These are phyloP conservation scores for Sebastiscus tertius DNA, from an alignment of 2,797 vertebrate genomes.

Conservation along the genomic window DNA sequence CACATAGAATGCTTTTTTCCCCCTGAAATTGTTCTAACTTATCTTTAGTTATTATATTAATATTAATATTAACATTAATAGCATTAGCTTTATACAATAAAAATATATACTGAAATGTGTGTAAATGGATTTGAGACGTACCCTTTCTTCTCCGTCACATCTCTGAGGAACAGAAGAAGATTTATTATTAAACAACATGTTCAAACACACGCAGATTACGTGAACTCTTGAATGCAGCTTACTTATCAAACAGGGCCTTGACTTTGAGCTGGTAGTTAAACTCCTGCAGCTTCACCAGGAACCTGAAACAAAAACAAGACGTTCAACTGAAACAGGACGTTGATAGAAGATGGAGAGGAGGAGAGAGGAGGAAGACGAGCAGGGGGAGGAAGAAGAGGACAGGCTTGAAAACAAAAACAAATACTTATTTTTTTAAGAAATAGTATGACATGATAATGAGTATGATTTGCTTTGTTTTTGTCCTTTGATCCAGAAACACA, in stretches of 20 bases:
- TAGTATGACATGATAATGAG: too few species aligned
- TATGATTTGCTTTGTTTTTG: too few species aligned
- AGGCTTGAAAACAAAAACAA: too few species aligned
- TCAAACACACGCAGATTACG: neutral
- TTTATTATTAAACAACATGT: neutral
- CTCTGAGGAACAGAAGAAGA: slow-evolving; percentile 77
- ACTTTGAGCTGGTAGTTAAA: slow-evolving; percentile 97
- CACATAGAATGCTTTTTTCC: accelerated
- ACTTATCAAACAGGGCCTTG: slow-evolving; percentile 96
- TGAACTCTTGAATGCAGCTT: slow-evolving; percentile 53
- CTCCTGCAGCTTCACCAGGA: slow-evolving; percentile 94
- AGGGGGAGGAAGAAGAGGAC: too few species aligned
- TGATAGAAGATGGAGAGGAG: neutral
- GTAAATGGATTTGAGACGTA: slow-evolving; percentile 64
- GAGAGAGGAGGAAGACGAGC: neutral
- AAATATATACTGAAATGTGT: neutral
- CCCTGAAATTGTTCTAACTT: neutral
- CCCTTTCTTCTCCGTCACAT: slow-evolving; percentile 93
- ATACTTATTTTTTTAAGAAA: too few species aligned
- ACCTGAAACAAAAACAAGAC: slow-evolving; percentile 69
- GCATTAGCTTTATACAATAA: too few species aligned
- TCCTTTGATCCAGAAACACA: too few species aligned
- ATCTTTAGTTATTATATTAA: too few species aligned
- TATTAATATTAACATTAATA: too few species aligned
- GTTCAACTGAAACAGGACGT: neutral